Conservation (phyloP, 2,113 vertebrate genomes). For the Myxocyprinus asiaticus region DNA sequence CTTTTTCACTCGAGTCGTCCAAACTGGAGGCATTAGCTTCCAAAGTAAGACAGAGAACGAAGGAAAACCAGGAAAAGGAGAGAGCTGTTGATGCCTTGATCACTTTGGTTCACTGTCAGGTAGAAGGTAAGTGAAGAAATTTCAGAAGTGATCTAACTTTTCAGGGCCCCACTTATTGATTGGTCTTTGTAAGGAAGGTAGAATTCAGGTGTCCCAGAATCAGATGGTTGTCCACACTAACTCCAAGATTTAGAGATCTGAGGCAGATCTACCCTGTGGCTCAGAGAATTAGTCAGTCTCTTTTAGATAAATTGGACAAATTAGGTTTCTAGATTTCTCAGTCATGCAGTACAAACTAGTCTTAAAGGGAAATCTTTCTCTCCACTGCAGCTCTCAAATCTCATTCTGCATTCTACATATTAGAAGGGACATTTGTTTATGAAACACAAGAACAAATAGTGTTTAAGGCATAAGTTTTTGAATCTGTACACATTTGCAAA, state of each 20-base stretch:
- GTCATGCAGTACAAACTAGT: background rate
- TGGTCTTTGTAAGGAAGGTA: background rate
- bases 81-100: constrained; percentile 19
- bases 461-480: too few relatives aligned
- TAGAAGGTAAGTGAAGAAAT: background rate
- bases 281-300: constrained; percentile 1
- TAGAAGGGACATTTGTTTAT: too few relatives aligned
- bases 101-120: constrained; percentile 17
- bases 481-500: too few relatives aligned
- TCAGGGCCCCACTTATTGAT: constrained; percentile 14
- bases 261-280: background rate
- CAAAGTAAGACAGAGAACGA: constrained; percentile 16
- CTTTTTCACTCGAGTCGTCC: constrained; percentile 55
- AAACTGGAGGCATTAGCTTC: constrained; percentile 49
- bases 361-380: background rate
- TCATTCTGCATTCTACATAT: too few relatives aligned
- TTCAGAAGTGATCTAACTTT: background rate
- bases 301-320: constrained; percentile 7
- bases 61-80: constrained; percentile 39
- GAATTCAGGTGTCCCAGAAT: background rate
- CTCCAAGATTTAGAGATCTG: background rate
- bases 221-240: background rate
- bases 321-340: constrained; percentile 10
- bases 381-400: too few relatives aligned
- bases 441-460: too few relatives aligned